A percentile compares a stretch with the other conserved stretches of the same genome.
phyloP scores from a whole-genome alignment of 2,888 invertebrate genomes.

The Platycnemis pennipes region DNA sequence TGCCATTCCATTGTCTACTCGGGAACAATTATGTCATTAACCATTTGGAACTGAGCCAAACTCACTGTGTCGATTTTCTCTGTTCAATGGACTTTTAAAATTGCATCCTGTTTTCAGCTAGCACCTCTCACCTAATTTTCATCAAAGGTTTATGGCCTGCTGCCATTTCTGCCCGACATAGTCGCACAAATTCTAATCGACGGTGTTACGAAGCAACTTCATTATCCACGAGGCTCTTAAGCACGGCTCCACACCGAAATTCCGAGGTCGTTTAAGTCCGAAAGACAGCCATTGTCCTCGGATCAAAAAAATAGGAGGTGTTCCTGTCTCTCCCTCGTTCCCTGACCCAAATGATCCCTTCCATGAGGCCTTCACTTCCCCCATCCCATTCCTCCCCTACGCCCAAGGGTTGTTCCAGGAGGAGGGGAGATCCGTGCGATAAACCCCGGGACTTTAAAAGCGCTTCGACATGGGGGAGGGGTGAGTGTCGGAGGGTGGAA shows the following conservation, averaged over 20 bases:
- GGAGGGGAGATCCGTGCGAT: neutral
- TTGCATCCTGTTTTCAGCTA: no score
- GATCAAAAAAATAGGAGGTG: neutral
- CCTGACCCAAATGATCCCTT: neutral
- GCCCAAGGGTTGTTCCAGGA: neutral
- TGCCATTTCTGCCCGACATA: no score
- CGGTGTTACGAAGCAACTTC: no score
- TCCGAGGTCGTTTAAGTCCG: neutral
- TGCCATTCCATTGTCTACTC: no score
- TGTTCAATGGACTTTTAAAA: no score
- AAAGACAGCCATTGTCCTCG: neutral
- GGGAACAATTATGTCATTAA: no score
- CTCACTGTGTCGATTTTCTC: no score
- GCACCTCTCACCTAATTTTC: no score
- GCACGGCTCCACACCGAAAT: neutral
- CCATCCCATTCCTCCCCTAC: neutral
- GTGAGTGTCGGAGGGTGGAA: neutral
- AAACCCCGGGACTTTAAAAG: neutral
- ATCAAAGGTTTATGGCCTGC: no score
- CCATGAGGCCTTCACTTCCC: neutral
- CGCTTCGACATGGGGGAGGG: neutral
- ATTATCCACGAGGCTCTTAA: no score
- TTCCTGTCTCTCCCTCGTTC: neutral
- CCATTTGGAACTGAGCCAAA: no score
- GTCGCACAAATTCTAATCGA: no score